phyloP scores from a whole-genome alignment of 2,113 vertebrate genomes.

The Hemiscyllium ocellatum region DNA sequence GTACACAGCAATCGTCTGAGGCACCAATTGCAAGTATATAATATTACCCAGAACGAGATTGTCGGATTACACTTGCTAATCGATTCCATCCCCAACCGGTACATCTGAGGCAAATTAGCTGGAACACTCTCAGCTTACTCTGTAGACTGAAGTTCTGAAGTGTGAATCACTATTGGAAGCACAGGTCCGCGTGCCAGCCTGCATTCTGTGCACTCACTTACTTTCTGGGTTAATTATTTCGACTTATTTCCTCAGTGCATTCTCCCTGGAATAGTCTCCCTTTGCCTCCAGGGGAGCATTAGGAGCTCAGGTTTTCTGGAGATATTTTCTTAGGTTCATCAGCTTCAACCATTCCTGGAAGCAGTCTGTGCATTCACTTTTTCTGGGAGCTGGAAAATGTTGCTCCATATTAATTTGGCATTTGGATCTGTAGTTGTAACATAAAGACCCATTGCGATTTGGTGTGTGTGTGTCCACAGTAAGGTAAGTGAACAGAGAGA shows the following conservation, averaged over 20 bases:
- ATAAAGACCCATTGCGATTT: background rate
- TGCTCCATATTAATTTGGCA: background rate
- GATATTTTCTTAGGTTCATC: background rate
- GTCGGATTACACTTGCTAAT: constrained; percentile 24
- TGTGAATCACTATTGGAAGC: background rate
- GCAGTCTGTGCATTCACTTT: background rate
- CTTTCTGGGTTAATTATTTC: background rate
- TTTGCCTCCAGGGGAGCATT: too few relatives aligned
- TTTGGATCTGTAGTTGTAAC: background rate
- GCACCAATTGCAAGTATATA: constrained; percentile 25
- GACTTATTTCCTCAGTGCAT: background rate
- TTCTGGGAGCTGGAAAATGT: background rate
- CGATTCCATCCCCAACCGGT: constrained; percentile 29
- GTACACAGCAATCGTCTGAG: constrained; percentile 27
- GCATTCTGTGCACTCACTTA: background rate
- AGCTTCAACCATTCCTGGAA: background rate
- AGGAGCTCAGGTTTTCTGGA: background rate
- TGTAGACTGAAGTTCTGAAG: background rate
- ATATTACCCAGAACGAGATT: constrained; percentile 31
- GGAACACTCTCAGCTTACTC: background rate
- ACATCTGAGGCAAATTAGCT: constrained; percentile 19
- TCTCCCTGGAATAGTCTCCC: too few relatives aligned
- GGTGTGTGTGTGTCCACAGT: background rate
- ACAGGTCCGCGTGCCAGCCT: background rate
- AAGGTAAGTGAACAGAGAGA: background rate